These are phyloP conservation scores for Ictidomys tridecemlineatus DNA, from an alignment of 2,113 vertebrate genomes.

Conservation along the genomic window DNA sequence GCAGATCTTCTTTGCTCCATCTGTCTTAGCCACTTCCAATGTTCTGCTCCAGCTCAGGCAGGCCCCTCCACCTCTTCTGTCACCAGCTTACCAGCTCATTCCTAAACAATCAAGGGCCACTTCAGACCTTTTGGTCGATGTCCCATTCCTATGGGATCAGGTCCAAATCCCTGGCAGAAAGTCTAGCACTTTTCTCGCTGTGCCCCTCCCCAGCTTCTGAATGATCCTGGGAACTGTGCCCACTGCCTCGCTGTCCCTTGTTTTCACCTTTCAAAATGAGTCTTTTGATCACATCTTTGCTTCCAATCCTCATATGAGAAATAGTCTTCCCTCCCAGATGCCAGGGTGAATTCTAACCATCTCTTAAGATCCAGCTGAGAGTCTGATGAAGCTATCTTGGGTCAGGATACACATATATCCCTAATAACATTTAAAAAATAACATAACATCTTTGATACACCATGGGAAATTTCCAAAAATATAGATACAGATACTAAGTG, in stretches of 20 bases:
- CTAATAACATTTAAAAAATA: neutral
- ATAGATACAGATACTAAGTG: neutral
- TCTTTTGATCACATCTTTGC: neutral
- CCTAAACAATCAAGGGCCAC: neutral
- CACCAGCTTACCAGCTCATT: neutral
- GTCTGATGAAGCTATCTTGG: neutral
- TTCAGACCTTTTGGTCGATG: too few relatives aligned
- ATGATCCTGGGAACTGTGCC: neutral
- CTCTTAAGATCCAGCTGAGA: neutral
- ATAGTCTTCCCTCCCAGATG: too few relatives aligned
- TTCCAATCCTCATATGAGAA: neutral
- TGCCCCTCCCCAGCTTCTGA: neutral
- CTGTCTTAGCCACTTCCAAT: neutral
- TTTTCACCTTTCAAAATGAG: neutral
- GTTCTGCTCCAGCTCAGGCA: neutral
- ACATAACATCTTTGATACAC: accelerated
- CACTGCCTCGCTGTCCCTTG: neutral
- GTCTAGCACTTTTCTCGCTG: too few relatives aligned
- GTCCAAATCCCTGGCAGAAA: too few relatives aligned
- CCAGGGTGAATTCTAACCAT: neutral
- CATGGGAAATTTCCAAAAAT: neutral
- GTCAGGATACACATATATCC: neutral
- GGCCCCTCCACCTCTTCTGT: neutral
- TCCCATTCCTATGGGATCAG: neutral
- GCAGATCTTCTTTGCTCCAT: neutral